Evolutionary conservation across 2,113 vertebrate species (phyloP).

Genomic region (Semnopithecus entellus): DNA sequence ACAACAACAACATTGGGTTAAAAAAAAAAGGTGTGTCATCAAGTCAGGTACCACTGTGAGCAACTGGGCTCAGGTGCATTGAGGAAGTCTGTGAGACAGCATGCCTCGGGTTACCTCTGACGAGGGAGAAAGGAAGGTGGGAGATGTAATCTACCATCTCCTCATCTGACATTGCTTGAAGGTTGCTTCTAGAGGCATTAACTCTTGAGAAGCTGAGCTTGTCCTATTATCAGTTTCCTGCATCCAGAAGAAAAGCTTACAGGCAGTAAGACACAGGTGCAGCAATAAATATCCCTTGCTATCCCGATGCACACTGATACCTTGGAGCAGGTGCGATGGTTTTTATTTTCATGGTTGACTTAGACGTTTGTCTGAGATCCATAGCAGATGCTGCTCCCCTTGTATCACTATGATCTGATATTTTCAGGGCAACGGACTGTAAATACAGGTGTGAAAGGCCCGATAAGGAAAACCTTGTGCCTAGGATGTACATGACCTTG

Average conservation of each 20-base stretch:
- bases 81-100: neutral
- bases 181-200: neutral
- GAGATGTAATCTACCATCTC: neutral
- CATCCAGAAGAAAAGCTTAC: neutral
- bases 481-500: neutral
- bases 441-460: neutral
- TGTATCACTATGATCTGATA: neutral
- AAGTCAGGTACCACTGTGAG: neutral
- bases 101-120: neutral
- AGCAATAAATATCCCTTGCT: neutral
- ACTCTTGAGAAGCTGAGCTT: neutral
- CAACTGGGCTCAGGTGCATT: neutral
- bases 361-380: neutral
- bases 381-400: neutral
- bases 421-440: constrained; percentile 1
- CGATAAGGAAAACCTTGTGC: neutral
- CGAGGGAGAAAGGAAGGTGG: neutral
- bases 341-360: neutral
- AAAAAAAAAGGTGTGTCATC: neutral
- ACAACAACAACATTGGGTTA: too few relatives aligned
- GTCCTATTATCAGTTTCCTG: neutral
- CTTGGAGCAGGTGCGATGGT: neutral
- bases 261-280: neutral
- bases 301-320: neutral
- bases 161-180: neutral